Conservation (phyloP, 2,113 vertebrate species). For the Scortum barcoo region DNA sequence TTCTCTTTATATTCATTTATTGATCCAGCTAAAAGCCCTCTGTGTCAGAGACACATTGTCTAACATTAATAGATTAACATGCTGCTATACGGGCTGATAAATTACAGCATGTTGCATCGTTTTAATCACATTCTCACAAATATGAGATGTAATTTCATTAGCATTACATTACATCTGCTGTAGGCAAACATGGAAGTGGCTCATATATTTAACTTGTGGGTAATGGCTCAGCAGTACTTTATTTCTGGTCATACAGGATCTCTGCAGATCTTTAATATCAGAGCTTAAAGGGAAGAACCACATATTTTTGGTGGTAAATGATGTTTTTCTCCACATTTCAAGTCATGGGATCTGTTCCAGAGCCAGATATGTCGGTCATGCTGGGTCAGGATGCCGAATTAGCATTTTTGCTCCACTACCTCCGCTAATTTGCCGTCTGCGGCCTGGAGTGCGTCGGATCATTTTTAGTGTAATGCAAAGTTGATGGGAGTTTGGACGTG, state of each 20-base stretch:
- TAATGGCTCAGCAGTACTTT: conserved; percentile 20
- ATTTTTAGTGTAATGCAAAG: conserved; percentile 43
- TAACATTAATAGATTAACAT: conserved; percentile 45
- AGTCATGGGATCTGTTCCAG: conserved; percentile 36
- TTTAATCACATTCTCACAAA: conserved; percentile 49
- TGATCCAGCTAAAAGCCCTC: conserved; percentile 69
- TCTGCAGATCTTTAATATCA: conserved; percentile 9
- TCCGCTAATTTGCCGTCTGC: conserved; percentile 18
- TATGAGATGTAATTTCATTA: conserved; percentile 28
- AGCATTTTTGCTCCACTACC: conserved; percentile 8
- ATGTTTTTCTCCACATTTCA: conserved; percentile 1
- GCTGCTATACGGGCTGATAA: conserved; percentile 16
- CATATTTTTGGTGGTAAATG: conserved; percentile 3
- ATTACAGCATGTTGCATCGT: conserved; percentile 21
- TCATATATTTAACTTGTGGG: conserved; percentile 32
- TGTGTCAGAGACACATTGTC: conserved; percentile 35
- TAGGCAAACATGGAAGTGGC: conserved; percentile 27
- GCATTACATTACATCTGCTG: conserved; percentile 31
- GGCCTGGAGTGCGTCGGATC: neutral
- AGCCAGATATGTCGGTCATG: neutral
- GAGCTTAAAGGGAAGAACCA: conserved; percentile 16
- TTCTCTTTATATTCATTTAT: conserved; percentile 52
- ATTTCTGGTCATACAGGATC: conserved; percentile 31
- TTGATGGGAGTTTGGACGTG: conserved; percentile 14
- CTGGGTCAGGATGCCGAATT: conserved; percentile 25